These are phyloP conservation scores for Mustela nigripes DNA, from an alignment of 2,113 vertebrate genomes.

Conservation along the genomic window DNA sequence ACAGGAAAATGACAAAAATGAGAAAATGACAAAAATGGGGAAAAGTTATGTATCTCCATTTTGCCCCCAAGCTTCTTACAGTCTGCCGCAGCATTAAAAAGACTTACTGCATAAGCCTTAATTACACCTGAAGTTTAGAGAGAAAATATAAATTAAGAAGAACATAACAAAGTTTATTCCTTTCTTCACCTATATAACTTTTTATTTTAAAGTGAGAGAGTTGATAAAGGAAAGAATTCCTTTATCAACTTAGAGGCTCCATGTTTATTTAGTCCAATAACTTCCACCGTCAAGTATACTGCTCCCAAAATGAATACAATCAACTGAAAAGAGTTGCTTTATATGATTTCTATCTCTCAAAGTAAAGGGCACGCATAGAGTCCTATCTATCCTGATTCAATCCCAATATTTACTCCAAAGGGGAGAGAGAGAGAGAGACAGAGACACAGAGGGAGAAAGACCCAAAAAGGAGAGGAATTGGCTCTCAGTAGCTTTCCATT, in stretches of 20 bases:
- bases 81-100: not conserved
- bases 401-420: not conserved
- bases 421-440: not conserved
- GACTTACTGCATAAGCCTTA: not conserved
- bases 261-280: not conserved
- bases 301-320: not conserved
- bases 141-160: not conserved
- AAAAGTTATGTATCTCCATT: not conserved
- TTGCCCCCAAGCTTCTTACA: not conserved
- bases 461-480: not conserved
- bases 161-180: not conserved
- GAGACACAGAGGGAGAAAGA: not conserved
- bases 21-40: not conserved
- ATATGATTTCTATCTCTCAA: not conserved
- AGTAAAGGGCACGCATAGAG: not conserved
- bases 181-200: not conserved
- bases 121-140: not conserved
- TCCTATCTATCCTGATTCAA: not conserved
- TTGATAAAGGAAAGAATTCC: not conserved
- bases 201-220: not conserved
- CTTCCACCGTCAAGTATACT: not conserved
- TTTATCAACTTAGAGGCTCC: not conserved
- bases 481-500: slow-evolving; percentile 78
- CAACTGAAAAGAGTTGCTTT: not conserved
- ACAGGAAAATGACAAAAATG: not conserved